phyloP scores from a whole-genome alignment of 64 coral and sea anemone genomes.

The Pachyseris speciosa region DNA sequence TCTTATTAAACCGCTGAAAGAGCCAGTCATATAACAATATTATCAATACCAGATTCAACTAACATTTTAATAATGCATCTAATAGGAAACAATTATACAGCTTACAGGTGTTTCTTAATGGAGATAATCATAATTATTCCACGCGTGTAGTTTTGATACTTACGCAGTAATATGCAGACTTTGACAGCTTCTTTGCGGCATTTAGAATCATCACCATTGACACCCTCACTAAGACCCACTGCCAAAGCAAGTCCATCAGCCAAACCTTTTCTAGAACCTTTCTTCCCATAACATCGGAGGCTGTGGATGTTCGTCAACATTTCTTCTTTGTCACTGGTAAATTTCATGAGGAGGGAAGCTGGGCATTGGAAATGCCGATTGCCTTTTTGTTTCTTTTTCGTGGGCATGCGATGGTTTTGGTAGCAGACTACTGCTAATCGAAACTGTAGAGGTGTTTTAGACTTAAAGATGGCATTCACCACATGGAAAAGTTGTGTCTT shows the following conservation, averaged over 20 bases:
- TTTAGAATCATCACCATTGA: neutral
- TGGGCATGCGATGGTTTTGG: neutral
- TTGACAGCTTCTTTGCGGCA: slow-evolving; percentile 1
- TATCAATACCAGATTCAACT: no score
- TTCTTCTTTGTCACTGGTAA: neutral
- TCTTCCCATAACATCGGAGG: neutral
- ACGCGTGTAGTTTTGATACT: no score
- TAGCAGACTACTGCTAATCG: slow-evolving; percentile 30
- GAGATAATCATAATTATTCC: no score
- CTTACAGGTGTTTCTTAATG: no score
- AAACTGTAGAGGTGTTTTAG: neutral
- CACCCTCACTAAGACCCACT: neutral
- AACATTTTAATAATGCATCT: no score
- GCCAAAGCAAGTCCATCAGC: slow-evolving; percentile 20
- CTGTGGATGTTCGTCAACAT: neutral
- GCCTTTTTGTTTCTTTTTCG: neutral
- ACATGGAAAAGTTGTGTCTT: neutral
- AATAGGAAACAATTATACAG: no score
- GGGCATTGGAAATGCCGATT: neutral
- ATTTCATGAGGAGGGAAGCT: neutral
- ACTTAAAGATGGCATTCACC: neutral
- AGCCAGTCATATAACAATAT: no score
- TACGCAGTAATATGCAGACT: slow-evolving; percentile 36
- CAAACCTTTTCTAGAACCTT: neutral
- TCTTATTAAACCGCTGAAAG: no score